Evolutionary conservation across 2,888 invertebrate species (phyloP).

Genomic region (Branchellion lobata): DNA sequence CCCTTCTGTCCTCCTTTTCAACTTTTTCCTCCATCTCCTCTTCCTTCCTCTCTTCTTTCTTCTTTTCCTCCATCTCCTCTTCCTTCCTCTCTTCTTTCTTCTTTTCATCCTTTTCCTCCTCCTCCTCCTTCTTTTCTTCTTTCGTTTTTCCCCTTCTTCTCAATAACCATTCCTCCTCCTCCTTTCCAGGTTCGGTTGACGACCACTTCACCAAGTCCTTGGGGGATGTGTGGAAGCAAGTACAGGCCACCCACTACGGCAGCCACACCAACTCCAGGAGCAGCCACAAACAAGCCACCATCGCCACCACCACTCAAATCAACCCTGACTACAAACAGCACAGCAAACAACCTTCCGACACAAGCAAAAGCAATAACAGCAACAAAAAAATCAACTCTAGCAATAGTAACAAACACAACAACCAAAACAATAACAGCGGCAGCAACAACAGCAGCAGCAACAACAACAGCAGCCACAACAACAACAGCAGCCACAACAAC

Average conservation of each 20-base stretch:
- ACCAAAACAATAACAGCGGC: too few relatives aligned
- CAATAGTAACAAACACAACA: background rate
- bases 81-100: too few relatives aligned
- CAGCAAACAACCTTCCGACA: background rate
- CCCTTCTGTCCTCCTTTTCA: too few relatives aligned
- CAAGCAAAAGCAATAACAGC: background rate
- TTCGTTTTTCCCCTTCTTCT: too few relatives aligned
- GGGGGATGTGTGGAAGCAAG: conserved; percentile 39
- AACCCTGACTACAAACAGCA: too few relatives aligned
- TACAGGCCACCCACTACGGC: background rate
- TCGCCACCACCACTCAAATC: background rate
- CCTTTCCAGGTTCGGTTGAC: conserved; percentile 32
- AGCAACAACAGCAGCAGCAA: background rate
- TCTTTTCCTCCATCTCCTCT: too few relatives aligned
- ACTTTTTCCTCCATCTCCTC: too few relatives aligned
- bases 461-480: too few relatives aligned
- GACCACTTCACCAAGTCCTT: conserved; percentile 42
- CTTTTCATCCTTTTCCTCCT: too few relatives aligned
- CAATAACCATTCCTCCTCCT: too few relatives aligned
- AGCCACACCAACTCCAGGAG: background rate
- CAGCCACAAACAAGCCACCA: background rate
- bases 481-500: background rate
- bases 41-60: too few relatives aligned
- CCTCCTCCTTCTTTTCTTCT: too few relatives aligned
- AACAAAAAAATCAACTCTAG: background rate